Evolutionary conservation across 2,888 invertebrate genomes (phyloP).

Genomic region (Axea sp.): DNA sequence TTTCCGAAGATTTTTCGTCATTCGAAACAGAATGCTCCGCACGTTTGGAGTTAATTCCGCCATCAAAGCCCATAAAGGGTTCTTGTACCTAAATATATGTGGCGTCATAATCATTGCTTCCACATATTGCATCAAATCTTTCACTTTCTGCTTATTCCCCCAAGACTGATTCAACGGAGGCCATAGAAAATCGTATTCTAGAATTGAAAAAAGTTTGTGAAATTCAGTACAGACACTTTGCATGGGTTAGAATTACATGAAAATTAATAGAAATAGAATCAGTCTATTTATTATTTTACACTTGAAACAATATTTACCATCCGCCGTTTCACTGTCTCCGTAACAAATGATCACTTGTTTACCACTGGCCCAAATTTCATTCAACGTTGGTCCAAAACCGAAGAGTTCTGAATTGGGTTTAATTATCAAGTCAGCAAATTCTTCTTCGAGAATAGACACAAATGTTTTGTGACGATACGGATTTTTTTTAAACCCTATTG

Average conservation of each 20-base stretch:
- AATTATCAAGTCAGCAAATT: conserved; percentile 82
- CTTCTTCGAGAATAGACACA: conserved; percentile 81
- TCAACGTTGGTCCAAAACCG: conserved; percentile 80
- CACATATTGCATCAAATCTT: conserved; percentile 73
- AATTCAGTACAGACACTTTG: no score
- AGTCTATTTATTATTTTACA: no score
- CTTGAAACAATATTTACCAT: conserved; percentile 73
- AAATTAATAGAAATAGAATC: no score
- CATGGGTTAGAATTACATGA: no score
- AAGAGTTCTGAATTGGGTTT: conserved; percentile 76
- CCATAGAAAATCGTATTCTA: conserved; percentile 83
- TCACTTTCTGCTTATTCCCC: conserved; percentile 81
- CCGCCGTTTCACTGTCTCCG: conserved; percentile 80
- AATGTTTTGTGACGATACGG: conserved; percentile 81
- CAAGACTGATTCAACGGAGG: conserved; percentile 83
- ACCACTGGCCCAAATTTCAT: conserved; percentile 80
- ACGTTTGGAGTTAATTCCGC: conserved; percentile 81
- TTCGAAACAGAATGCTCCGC: conserved; percentile 78
- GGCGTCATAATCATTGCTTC: conserved; percentile 72
- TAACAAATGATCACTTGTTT: conserved; percentile 81
- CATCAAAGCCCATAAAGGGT: conserved; percentile 78
- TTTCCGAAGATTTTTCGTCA: conserved; percentile 78
- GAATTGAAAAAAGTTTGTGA: no score
- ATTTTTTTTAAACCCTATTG: conserved; percentile 83
- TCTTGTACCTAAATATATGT: conserved; percentile 72